Evolutionary conservation across 37 sponge, comb jelly and placozoan genomes (phyloP).

Genomic region (Aphrocallistes beatrix): DNA sequence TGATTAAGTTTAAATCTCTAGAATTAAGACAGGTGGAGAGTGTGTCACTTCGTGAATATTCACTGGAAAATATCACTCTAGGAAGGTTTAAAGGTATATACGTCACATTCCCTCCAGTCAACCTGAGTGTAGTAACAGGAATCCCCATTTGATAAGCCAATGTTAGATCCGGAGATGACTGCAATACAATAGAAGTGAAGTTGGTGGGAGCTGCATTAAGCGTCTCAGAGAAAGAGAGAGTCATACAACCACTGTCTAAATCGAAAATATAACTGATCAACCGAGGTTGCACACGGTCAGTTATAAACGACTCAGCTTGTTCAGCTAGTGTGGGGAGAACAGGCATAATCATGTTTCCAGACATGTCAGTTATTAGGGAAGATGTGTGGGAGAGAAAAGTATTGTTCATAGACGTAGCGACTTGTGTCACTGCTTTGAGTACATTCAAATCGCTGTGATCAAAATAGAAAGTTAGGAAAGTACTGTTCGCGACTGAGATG

Average conservation of each 20-base stretch:
- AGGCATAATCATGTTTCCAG: slow-evolving; percentile 44
- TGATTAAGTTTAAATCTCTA: neutral
- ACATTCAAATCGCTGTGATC: neutral
- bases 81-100: neutral
- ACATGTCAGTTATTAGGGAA: slow-evolving; percentile 41
- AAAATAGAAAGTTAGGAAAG: neutral
- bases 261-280: slow-evolving; percentile 43
- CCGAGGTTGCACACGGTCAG: slow-evolving; percentile 46
- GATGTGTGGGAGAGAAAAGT: slow-evolving; percentile 18
- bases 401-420: neutral
- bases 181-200: neutral
- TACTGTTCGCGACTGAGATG: neutral
- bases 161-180: neutral
- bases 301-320: slow-evolving; percentile 22
- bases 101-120: neutral
- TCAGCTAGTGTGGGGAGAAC: slow-evolving; percentile 30
- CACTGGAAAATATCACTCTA: neutral
- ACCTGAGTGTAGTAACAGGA: neutral
- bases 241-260: slow-evolving; percentile 46
- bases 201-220: slow-evolving; percentile 25
- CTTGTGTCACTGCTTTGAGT: slow-evolving; percentile 13
- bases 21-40: neutral
- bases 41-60: neutral
- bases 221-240: slow-evolving; percentile 68
- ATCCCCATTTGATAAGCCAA: neutral